These are phyloP conservation scores for Rhabdomys pumilio DNA, from an alignment of 2,797 vertebrate genomes.

Conservation along the genomic window DNA sequence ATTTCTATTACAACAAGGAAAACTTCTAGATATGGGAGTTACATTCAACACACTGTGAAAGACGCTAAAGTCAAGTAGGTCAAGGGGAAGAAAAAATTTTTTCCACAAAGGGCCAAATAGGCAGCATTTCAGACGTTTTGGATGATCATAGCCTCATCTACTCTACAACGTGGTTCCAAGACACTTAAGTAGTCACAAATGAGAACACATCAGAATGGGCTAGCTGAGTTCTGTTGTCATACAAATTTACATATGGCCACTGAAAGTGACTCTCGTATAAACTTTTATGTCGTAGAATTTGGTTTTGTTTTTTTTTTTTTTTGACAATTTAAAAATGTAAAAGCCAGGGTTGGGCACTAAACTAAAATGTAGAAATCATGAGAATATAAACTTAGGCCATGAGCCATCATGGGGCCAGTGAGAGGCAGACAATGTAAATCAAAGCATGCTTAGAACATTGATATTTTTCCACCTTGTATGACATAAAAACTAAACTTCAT, in stretches of 20 bases:
- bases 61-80: not conserved
- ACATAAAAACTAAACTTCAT: not conserved
- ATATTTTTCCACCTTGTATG: not conserved
- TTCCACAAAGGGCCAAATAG: not conserved
- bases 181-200: not conserved
- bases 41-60: not conserved
- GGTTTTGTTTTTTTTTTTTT: conserved; percentile 44
- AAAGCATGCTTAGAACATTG: not conserved
- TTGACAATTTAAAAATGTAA: conserved; percentile 27
- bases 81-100: not conserved
- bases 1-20: conserved; percentile 92
- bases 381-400: not conserved
- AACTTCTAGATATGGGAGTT: conserved; percentile 87
- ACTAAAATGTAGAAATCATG: not conserved
- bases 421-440: not conserved
- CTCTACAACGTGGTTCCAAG: not conserved
- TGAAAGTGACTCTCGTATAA: not conserved
- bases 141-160: not conserved
- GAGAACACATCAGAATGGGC: not conserved
- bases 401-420: not conserved
- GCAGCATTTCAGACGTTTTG: not conserved
- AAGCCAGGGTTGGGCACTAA: not conserved
- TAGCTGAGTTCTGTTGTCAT: not conserved
- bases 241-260: conserved; percentile 14
- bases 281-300: conserved; percentile 27